Evolutionary conservation across 1,140 invertebrate species (phyloP).

Genomic region (Pollicipes pollicipes): DNA sequence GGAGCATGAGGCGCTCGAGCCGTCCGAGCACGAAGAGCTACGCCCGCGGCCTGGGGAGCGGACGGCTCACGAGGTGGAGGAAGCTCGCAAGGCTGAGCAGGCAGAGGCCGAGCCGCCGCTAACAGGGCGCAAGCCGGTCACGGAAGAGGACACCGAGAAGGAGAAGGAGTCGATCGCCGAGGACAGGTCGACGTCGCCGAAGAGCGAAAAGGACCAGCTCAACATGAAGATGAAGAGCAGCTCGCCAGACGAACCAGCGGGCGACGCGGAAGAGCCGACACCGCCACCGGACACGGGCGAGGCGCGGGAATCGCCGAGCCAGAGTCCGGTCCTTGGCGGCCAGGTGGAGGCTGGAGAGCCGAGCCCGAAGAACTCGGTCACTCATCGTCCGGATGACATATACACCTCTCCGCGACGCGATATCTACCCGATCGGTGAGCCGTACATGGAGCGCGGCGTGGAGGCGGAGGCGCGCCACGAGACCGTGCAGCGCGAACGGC

Average conservation of each 20-base stretch:
- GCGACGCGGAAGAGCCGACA: slow-evolving; percentile 4
- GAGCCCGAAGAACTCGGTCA: background rate
- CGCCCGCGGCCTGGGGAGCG: slow-evolving; percentile 13
- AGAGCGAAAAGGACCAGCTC: background rate
- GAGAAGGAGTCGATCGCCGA: slow-evolving; percentile 11
- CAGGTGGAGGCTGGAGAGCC: background rate
- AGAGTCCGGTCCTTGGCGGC: background rate
- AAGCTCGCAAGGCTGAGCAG: no score
- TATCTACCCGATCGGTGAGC: background rate
- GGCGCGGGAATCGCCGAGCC: background rate
- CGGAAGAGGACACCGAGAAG: slow-evolving; percentile 12
- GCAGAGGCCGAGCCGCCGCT: no score
- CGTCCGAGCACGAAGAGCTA: slow-evolving; percentile 15
- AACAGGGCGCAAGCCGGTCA: slow-evolving; percentile 12
- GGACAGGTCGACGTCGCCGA: slow-evolving; percentile 7
- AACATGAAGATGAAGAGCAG: background rate
- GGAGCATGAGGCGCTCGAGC: slow-evolving; percentile 21
- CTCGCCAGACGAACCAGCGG: background rate
- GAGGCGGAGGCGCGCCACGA: background rate
- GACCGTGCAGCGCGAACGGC: background rate
- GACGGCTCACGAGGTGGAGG: no score
- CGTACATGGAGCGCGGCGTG: background rate
- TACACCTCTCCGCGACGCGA: background rate
- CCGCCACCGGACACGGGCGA: background rate
- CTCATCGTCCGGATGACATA: background rate